These are phyloP conservation scores for Chymomyza amoena DNA, from an alignment of 2,888 invertebrate species.

Conservation along the genomic window DNA sequence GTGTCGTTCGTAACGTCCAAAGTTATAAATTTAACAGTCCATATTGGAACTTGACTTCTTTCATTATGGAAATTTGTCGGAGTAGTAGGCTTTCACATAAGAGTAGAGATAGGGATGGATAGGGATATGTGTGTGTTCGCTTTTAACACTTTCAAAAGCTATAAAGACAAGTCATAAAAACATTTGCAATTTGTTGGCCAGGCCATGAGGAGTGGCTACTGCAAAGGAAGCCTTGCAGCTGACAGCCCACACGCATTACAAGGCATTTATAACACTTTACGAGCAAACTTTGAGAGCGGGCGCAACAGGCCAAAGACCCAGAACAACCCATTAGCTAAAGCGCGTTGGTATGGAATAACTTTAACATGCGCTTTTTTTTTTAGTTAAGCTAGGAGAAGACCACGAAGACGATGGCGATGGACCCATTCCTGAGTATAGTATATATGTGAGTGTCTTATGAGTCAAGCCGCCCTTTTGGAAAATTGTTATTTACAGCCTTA, in stretches of 20 bases:
- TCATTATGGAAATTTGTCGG: conserved; percentile 59
- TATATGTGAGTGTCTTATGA: background rate
- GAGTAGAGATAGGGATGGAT: background rate
- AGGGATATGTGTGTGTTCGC: background rate
- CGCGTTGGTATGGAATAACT: conserved; percentile 25
- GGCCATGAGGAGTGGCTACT: conserved; percentile 13
- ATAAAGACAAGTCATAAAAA: conserved; percentile 47
- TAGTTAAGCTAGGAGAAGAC: background rate
- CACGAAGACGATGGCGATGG: too few species aligned
- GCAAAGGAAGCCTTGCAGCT: background rate
- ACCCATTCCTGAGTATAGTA: background rate
- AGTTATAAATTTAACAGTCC: background rate
- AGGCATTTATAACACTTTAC: conserved; percentile 50
- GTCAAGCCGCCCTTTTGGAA: conserved; percentile 28
- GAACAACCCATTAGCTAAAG: conserved; percentile 41
- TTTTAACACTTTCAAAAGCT: conserved; percentile 14
- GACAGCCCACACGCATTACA: conserved; percentile 1
- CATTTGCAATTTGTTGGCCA: conserved; percentile 6
- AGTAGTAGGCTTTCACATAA: background rate
- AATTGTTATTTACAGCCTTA: conserved; percentile 68
- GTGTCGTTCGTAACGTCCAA: background rate
- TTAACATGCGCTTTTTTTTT: conserved; percentile 38
- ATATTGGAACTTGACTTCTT: background rate
- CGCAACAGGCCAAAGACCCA: background rate
- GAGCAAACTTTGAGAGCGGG: conserved; percentile 20